Evolutionary conservation across 1,140 invertebrate species (phyloP).

Genomic region (Diorhabda sublineata): DNA sequence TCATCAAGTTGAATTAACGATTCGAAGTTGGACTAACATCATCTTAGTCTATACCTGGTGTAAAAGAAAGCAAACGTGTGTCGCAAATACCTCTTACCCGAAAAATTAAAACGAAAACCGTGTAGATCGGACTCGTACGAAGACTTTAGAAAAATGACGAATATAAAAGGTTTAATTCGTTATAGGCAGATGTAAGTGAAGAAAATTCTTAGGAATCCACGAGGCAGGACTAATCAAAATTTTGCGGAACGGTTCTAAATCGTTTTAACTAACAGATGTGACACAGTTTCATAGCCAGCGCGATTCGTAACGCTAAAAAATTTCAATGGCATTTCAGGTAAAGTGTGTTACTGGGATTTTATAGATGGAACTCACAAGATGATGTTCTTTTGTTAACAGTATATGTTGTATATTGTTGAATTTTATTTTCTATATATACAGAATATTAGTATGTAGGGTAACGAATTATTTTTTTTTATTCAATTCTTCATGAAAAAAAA

Average conservation of each 20-base stretch:
- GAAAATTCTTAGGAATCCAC: conserved; percentile 23
- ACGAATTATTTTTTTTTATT: too few relatives aligned
- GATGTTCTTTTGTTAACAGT: not conserved
- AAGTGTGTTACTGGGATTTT: conserved; percentile 9
- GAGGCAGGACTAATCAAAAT: conserved; percentile 35
- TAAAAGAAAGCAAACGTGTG: conserved; percentile 17
- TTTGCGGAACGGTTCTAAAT: conserved; percentile 33
- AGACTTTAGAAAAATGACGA: conserved; percentile 8
- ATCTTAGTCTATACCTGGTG: not conserved
- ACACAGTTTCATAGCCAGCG: conserved; percentile 19
- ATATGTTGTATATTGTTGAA: not conserved
- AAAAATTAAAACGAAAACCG: conserved; percentile 9
- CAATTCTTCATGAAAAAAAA: too few relatives aligned
- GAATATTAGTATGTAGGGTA: too few relatives aligned
- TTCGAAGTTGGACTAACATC: too few relatives aligned
- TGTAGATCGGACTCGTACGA: conserved; percentile 9
- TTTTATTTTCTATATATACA: not conserved
- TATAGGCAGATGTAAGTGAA: conserved; percentile 32
- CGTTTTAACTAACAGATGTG: conserved; percentile 29
- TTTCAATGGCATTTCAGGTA: conserved; percentile 20
- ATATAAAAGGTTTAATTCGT: conserved; percentile 28
- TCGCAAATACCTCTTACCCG: conserved; percentile 16
- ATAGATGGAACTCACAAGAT: conserved; percentile 10
- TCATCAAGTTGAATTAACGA: too few relatives aligned
- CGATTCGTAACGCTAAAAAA: conserved; percentile 31